Base-by-base conservation (phyloP, 2,888 invertebrate species). In the Alloscopus bannaensis region DNA sequence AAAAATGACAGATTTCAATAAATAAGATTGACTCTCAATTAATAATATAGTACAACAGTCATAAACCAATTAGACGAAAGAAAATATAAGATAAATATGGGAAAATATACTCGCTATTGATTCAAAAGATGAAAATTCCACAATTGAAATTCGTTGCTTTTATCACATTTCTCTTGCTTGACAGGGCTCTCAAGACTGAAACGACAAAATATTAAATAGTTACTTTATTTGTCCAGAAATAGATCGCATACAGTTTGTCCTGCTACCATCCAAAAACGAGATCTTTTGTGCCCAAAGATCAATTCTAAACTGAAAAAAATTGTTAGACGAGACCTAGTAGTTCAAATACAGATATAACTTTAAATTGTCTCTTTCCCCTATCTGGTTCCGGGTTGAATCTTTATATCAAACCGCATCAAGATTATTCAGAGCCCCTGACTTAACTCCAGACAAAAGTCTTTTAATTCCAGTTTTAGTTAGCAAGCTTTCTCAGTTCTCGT, bases 101-200 rank as follows among this genome's bases (percentile, higher is more conserved):
- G 1, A 16, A 55, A 3, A 13, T 26, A 24, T 52, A 24, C 26
- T 55, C 20, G 18, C 28, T 68, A 76, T 28, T 76, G 42, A 18
- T 76, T 76, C 8, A 80, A 31, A n/a, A 80, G 52, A 52, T 80
- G 80, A 52, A 80, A 76, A 42, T 80, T 75, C 80, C 80, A 80
- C 31, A 80, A 29, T 60, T 80, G 80, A 65, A 40, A 64, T 16
- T 59, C 64, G 13, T 65, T 66, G 6, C 24, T 40, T 26, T 62
- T 59, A 59, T 76, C 80, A 60, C 80, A 80, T 66, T 80, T 80
- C 59, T 71, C 80, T 52, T 66, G 69, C 3, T 28, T 47, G 18
- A 80, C 28, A 6, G 71, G 60, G 18, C 60, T 71, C 13, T 80
- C 71, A 50, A 80, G 52, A 28, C 80, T 80, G 55, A 31, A 1